phyloP scores from a whole-genome alignment of 2,113 vertebrate species.

The Centropus bengalensis region DNA sequence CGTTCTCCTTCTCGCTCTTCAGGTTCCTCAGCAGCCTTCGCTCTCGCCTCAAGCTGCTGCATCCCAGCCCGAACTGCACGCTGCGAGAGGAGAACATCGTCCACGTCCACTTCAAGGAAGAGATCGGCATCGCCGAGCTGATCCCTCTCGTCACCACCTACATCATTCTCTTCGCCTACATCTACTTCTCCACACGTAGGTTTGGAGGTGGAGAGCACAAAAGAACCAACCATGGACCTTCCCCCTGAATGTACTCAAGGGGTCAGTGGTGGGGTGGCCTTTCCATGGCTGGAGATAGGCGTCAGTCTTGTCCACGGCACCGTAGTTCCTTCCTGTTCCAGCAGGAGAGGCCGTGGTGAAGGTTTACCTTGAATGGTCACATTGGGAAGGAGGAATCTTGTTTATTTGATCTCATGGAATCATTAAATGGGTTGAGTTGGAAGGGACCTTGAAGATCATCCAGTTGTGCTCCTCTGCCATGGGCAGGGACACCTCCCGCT shows the following conservation, averaged over 20 bases:
- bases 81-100: slow-evolving; percentile 89
- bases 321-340: not conserved
- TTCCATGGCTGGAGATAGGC: no score
- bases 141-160: slow-evolving; percentile 98
- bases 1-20: not conserved
- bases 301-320: not conserved
- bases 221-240: not conserved
- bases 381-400: not conserved
- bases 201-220: not conserved
- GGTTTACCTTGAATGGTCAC: accelerated
- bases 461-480: no score
- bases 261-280: not conserved
- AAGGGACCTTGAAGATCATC: no score
- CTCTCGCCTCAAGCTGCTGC: slow-evolving; percentile 87
- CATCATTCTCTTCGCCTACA: slow-evolving; percentile 98
- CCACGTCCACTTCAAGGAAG: slow-evolving; percentile 97
- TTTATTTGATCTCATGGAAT: not conserved
- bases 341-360: not conserved
- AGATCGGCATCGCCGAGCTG: slow-evolving; percentile 94
- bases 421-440: no score
- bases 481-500: no score
- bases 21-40: slow-evolving; percentile 94
- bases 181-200: slow-evolving; percentile 98
- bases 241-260: not conserved
- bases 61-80: slow-evolving; percentile 93